phyloP scores from a whole-genome alignment of 2,113 vertebrate species.

The Falcunculus frontatus region DNA sequence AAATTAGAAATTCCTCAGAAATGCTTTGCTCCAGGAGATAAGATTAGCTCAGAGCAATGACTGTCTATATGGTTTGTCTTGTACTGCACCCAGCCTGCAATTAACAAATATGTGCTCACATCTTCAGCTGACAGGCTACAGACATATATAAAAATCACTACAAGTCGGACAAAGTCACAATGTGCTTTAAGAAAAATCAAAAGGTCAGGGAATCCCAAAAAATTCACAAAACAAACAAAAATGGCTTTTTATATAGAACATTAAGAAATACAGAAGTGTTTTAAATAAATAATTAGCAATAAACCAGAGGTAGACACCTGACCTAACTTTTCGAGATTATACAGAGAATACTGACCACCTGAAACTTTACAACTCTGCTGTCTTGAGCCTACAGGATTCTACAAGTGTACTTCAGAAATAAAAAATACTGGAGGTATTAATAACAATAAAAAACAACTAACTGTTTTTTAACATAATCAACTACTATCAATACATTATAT shows the following conservation, averaged over 20 bases:
- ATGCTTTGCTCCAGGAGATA: conserved; percentile 5
- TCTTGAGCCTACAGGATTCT: neutral
- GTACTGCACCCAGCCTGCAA: neutral
- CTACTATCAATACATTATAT: neutral
- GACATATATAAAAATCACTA: neutral
- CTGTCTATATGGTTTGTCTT: neutral
- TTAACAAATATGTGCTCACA: neutral
- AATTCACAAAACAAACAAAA: neutral
- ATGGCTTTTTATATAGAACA: neutral
- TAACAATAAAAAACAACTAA: neutral
- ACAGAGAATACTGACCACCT: neutral
- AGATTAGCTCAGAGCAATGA: conserved; percentile 24
- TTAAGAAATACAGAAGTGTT: neutral
- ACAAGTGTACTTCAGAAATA: neutral
- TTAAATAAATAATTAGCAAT: neutral
- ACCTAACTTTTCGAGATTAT: neutral
- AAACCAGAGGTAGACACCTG: neutral
- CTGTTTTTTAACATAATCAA: neutral
- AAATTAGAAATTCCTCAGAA: conserved; percentile 56
- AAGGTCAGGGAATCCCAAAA: neutral
- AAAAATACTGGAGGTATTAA: neutral
- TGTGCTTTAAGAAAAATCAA: neutral
- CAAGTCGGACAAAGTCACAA: rapidly evolving
- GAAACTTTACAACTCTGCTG: neutral
- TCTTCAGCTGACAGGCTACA: neutral